These are phyloP conservation scores for Berghia stephanieae DNA, from an alignment of 1,140 invertebrate species.

Conservation along the genomic window DNA sequence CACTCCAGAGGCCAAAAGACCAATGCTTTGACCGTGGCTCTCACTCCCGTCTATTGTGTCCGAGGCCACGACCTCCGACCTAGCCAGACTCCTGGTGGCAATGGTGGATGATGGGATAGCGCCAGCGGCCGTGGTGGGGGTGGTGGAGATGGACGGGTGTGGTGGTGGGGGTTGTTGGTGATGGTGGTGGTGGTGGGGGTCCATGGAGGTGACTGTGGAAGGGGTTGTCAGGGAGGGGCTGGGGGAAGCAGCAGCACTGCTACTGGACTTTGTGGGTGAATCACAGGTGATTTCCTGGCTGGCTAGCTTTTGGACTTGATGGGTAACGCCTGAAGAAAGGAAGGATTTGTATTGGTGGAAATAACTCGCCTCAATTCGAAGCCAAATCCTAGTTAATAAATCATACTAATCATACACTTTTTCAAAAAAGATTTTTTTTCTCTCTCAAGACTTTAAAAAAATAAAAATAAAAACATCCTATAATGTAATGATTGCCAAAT, in stretches of 20 bases:
- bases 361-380: no score
- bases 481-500: no score
- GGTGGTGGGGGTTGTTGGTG: not conserved
- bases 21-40: no score
- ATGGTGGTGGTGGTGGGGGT: slow-evolving; percentile 14
- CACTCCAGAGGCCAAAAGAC: slow-evolving; percentile 1
- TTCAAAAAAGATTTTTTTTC: no score
- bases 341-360: no score
- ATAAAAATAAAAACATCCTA: no score
- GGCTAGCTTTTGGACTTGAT: slow-evolving; percentile 77
- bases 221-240: slow-evolving; percentile 29
- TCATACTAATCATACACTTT: no score
- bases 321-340: slow-evolving; percentile 78
- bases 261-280: slow-evolving; percentile 30
- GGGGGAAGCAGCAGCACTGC: no score
- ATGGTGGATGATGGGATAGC: slow-evolving; percentile 40
- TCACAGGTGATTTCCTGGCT: slow-evolving; percentile 67
- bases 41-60: no score
- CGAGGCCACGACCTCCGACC: no score
- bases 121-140: slow-evolving; percentile 21
- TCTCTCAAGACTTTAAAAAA: no score
- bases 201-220: slow-evolving; percentile 31
- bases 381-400: no score
- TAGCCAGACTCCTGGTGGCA: slow-evolving; percentile 45
- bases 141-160: slow-evolving; percentile 5